These are phyloP conservation scores for Trichonephila clavipes DNA, from an alignment of 1,140 invertebrate genomes.

Conservation along the genomic window DNA sequence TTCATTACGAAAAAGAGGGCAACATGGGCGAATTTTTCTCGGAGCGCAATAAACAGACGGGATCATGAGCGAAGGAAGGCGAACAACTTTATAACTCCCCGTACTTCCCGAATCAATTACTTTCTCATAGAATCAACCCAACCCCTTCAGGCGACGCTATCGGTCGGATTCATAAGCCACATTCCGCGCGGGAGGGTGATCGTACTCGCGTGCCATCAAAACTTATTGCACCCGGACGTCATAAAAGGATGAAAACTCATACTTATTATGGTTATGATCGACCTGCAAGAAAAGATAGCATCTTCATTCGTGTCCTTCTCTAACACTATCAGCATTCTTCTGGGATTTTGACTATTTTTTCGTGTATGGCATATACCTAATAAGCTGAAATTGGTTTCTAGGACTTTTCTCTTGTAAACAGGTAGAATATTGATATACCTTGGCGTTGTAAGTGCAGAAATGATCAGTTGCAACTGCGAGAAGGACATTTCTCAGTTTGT, in stretches of 20 bases:
- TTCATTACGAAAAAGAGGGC: background rate
- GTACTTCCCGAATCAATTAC: conserved; percentile 52
- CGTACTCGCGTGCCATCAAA: conserved; percentile 62
- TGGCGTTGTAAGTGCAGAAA: background rate
- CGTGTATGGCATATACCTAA: background rate
- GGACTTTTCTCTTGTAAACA: conserved; percentile 9
- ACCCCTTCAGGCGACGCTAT: conserved; percentile 19
- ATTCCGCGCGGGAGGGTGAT: conserved; percentile 39
- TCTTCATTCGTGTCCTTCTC: too few species aligned
- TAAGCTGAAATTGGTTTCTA: conserved; percentile 19
- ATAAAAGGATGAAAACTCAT: conserved; percentile 35
- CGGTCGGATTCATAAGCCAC: conserved; percentile 39
- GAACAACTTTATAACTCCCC: background rate
- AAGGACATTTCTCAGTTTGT: background rate
- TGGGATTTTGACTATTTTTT: background rate
- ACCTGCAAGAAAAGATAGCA: background rate
- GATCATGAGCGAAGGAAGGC: conserved; percentile 9
- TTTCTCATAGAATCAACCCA: conserved; percentile 7
- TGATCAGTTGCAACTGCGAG: background rate
- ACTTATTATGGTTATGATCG: conserved; percentile 50
- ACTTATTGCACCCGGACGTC: conserved; percentile 18
- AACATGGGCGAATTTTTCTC: background rate
- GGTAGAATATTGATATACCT: background rate
- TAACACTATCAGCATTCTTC: background rate
- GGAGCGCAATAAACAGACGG: background rate